Base-by-base conservation (phyloP, 2,113 vertebrate species). In the Vimba vimba region DNA sequence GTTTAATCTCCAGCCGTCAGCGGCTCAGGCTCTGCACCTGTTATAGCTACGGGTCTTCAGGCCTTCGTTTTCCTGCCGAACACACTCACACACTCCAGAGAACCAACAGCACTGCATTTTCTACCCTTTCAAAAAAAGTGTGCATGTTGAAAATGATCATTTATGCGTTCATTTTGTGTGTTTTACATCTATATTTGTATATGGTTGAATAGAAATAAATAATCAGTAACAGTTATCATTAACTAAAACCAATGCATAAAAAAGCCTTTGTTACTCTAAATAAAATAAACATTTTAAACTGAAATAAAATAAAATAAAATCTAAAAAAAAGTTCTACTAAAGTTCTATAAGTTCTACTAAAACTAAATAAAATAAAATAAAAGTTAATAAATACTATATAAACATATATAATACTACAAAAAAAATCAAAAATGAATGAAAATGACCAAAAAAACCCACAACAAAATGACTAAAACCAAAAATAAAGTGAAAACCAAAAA, bases 1-100 rank as follows among this genome's bases (percentile, higher is more conserved):
- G 80, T 83, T 78, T 87, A 83, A 78, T 87, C 79, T 82, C 27
- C 62, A 33, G 71, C 73, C 25, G 52, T 86, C 84, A 80, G 66
- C 77, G 17, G 57, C 45, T 68, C 45, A 17, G 57, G 19, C 47
- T 50, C 62, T 78, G 75, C 86, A 87, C 86, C 86, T 87, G 86
- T 87, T 83, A 33, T 45, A 66, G 71, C 73, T 64, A 9, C 30
- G 13, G 43, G 73, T 60, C 79, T 27, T 23, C 17, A 30, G 62
- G 85, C 85, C 79, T 50, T 82, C 79, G 66, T 36, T 66, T 87
- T 75, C 86, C 50, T 52, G 45, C 81, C 78, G 12, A 43, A 30
- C 36, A 30, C 17, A 19, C 73, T 69, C 47, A 15, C 57, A 50
- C 68, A 79, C 15, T 39, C n/a, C 10, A 43, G 15, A 62, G 52